A percentile compares a stretch with the other conserved stretches of the same genome.
Evolutionary conservation across 2,797 vertebrate genomes (phyloP).

Genomic region (Pogonophryne albipinna): DNA sequence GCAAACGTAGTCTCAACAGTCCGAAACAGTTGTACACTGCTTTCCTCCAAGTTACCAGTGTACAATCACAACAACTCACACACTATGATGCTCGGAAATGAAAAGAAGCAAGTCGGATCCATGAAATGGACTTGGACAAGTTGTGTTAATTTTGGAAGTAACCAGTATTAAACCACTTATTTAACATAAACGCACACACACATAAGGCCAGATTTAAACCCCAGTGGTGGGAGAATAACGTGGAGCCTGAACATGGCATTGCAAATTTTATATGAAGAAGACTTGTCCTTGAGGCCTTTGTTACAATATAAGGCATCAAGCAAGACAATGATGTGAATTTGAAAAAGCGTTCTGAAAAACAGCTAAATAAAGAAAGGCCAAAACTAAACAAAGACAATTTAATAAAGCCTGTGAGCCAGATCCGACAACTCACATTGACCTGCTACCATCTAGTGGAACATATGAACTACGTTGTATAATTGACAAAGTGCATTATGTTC

Average conservation of each 20-base stretch:
- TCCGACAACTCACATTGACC: neutral
- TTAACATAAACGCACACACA: constrained; percentile 30
- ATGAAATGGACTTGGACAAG: constrained; percentile 8
- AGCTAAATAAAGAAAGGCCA: constrained; percentile 16
- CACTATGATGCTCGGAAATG: constrained; percentile 1
- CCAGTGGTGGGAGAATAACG: constrained; percentile 45
- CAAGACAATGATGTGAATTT: constrained; percentile 38
- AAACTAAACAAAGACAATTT: constrained; percentile 4
- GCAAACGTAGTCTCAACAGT: constrained; percentile 13
- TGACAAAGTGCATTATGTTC: no score
- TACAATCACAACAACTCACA: neutral
- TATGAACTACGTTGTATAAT: no score
- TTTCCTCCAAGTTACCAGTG: neutral
- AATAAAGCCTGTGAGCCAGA: neutral
- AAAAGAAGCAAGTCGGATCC: constrained; percentile 22
- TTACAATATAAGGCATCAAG: constrained; percentile 49
- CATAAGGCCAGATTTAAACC: constrained; percentile 41
- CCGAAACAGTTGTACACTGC: neutral
- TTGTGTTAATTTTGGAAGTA: constrained; percentile 2
- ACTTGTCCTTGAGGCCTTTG: constrained; percentile 32
- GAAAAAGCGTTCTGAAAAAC: constrained; percentile 57
- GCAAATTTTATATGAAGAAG: constrained; percentile 46
- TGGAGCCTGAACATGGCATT: constrained; percentile 41
- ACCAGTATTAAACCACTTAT: constrained; percentile 55
- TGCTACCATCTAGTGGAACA: no score